Evolutionary conservation across 2,888 invertebrate species (phyloP), one percentile per base, ranked within the genome.

Genomic region (Tenthredo distinguenda): DNA sequence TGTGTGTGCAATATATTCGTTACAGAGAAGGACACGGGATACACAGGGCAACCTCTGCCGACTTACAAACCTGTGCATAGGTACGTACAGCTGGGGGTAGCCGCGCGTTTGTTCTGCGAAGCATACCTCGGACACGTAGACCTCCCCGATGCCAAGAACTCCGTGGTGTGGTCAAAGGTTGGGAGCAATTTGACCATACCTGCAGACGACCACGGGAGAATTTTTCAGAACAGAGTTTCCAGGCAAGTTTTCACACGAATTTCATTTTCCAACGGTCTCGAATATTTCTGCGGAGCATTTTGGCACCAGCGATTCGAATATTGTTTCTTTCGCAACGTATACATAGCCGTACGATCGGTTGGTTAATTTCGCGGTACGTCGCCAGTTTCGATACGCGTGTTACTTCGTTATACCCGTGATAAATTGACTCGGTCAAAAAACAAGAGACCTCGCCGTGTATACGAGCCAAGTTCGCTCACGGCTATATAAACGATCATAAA

Each of bases 41-140:
- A 94, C 90, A 93, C 92, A 68, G 94, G 94, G 26, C 91, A 91
- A 58, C 94, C 94, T 34, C 88, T 94, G 93, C 95, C 95, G 83
- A 97, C 97, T 90, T 97, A 96, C 93, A 95, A 95, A 88, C 96
- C 97, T 18, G 94, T 94, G 88, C 95, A 96, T 90, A 95, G 96
- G 92, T 95, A 95, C 93, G 95, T 95, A 85, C 94, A 95, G 85
- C 94, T 96, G 86, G 96, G 96, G 10, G 95, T 95, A 85, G 93
- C 94, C n/a, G 94, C 96, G 50, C 94, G 97, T 84, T 94, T 97
- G 79, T 97, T 96, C 94, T 97, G 97, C 93, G 97, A 97, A 94
- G 97, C 97, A 74, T 96, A 97, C 90, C 96, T 96, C 85, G 97
- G 97, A 95, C 94, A 96, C 94, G 95, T 96, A 26, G 95, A 96